Conservation (phyloP, 1,140 invertebrate genomes). For the Rhyacophila brunnea region DNA sequence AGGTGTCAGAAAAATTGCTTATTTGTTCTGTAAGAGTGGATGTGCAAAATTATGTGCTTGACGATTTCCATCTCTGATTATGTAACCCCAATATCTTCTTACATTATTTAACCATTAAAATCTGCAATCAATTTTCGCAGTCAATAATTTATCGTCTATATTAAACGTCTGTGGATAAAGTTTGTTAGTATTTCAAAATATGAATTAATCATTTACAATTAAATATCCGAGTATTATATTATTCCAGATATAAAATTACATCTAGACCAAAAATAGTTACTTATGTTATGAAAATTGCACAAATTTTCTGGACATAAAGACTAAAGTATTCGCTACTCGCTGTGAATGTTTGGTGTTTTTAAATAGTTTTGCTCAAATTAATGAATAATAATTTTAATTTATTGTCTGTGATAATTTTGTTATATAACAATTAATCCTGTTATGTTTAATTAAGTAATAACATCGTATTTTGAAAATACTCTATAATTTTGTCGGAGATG, state of each 20-base stretch:
- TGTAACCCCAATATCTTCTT: too few species aligned
- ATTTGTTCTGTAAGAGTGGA: slow-evolving; percentile 7
- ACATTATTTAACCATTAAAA: too few species aligned
- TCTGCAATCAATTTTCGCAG: too few species aligned
- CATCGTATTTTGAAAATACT: background rate
- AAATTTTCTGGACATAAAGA: background rate
- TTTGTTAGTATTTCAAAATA: too few species aligned
- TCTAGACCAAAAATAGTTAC: too few species aligned
- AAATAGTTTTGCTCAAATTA: background rate
- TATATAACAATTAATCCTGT: background rate
- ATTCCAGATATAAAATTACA: too few species aligned
- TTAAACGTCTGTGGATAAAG: too few species aligned
- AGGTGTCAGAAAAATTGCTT: background rate
- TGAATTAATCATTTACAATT: too few species aligned
- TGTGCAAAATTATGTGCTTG: background rate
- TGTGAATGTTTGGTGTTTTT: background rate
- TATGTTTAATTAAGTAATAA: background rate
- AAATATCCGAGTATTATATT: too few species aligned
- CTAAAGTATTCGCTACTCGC: too few species aligned
- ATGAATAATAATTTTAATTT: background rate
- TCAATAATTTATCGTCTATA: too few species aligned
- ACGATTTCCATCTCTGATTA: too few species aligned
- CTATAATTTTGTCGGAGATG: background rate
- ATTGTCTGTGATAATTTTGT: background rate
- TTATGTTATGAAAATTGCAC: background rate